Percentiles rank a stretch among this genome's conserved stretches.
Evolutionary conservation across 2,113 vertebrate species (phyloP).

Genomic region (Albula goreensis): DNA sequence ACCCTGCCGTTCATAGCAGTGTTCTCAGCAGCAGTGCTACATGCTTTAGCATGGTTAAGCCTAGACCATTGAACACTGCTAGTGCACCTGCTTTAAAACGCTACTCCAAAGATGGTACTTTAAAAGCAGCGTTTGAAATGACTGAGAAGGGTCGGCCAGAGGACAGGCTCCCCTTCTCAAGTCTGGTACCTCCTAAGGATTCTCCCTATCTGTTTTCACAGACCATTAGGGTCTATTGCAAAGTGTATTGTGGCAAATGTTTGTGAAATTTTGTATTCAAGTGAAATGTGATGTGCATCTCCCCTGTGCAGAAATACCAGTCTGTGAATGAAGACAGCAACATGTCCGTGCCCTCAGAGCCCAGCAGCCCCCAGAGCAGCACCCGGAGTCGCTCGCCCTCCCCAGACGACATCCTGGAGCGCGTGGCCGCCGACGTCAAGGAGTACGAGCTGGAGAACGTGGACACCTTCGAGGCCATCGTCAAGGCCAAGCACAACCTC

Average conservation of each 20-base stretch:
- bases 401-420: constrained; percentile 91
- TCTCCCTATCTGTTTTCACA: too few relatives aligned
- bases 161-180: too few relatives aligned
- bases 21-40: not conserved
- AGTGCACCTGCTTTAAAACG: too few relatives aligned
- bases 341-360: constrained; percentile 85
- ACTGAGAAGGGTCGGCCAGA: too few relatives aligned
- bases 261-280: too few relatives aligned
- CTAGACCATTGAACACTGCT: too few relatives aligned
- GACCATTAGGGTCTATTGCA: too few relatives aligned
- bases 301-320: constrained; percentile 85
- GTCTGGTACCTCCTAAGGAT: too few relatives aligned
- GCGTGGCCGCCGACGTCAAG: constrained; percentile 93
- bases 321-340: constrained; percentile 85
- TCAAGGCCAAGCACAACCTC: constrained; percentile 97
- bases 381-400: constrained; percentile 90
- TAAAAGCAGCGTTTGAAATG: too few relatives aligned
- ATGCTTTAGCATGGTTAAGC: too few relatives aligned
- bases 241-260: too few relatives aligned
- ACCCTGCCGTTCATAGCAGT: not conserved
- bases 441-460: constrained; percentile 95
- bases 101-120: too few relatives aligned
- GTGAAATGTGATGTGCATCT: not conserved
- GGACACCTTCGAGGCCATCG: constrained; percentile 91
- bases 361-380: constrained; percentile 95